Conservation (phyloP, 2,113 vertebrate genomes). For the Neogale vison region DNA sequence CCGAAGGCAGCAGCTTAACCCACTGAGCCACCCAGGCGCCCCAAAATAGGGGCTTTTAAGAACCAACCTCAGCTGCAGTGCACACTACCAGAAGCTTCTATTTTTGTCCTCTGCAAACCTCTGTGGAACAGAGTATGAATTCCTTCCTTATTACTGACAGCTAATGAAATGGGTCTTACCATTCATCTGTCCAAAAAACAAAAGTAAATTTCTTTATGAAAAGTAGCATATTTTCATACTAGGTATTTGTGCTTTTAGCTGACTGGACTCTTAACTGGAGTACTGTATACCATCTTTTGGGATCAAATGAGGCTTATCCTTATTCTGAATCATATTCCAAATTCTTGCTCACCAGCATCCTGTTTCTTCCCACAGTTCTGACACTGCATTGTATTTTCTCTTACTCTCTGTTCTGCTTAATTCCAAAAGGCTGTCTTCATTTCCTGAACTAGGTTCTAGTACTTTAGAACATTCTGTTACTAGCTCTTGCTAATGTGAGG, state of each 20-base stretch:
- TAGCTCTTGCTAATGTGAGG: not conserved
- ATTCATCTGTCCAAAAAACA: not conserved
- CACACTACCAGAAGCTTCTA: not conserved
- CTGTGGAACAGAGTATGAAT: not conserved
- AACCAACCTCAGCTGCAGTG: not conserved
- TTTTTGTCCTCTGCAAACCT: not conserved
- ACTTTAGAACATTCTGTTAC: not conserved
- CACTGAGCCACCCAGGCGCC: too few relatives aligned
- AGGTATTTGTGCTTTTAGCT: not conserved
- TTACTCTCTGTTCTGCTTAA: not conserved
- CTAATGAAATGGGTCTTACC: not conserved
- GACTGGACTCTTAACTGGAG: not conserved
- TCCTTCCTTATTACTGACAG: not conserved
- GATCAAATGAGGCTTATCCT: not conserved
- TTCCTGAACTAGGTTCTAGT: not conserved
- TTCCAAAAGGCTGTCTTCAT: not conserved
- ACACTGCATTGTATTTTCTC: not conserved
- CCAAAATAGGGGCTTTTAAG: not conserved
- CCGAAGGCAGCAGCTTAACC: too few relatives aligned
- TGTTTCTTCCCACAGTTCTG: not conserved
- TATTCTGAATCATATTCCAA: not conserved
- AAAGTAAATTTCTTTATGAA: conserved; percentile 32
- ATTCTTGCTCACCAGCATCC: not conserved
- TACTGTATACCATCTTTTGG: not conserved
- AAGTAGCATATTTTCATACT: not conserved